Conservation (phyloP, 2,888 invertebrate species). For the Sericinus montela region DNA sequence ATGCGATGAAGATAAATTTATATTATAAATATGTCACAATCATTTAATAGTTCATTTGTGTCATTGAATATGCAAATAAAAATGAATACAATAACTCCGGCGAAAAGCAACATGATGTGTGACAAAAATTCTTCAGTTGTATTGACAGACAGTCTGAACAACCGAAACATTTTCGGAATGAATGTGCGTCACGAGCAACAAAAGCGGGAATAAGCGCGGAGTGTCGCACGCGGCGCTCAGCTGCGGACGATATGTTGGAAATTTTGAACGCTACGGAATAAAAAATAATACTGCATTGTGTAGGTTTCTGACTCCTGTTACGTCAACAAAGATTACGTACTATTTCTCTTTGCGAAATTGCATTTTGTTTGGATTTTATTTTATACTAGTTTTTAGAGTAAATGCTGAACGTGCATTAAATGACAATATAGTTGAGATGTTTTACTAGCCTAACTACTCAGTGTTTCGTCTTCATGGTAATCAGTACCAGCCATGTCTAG, state of each 20-base stretch:
- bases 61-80: not conserved
- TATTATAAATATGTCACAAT: no score
- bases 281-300: constrained; percentile 17
- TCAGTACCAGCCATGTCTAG: no score
- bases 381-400: not conserved
- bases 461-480: no score
- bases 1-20: no score
- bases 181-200: constrained; percentile 45
- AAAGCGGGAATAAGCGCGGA: constrained; percentile 43
- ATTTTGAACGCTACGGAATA: constrained; percentile 35
- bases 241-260: constrained; percentile 31
- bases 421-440: no score
- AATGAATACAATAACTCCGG: not conserved
- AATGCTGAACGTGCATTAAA: no score
- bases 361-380: not conserved
- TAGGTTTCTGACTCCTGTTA: constrained; percentile 13
- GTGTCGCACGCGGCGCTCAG: constrained; percentile 28
- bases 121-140: constrained; percentile 23
- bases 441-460: no score
- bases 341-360: not conserved
- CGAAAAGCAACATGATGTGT: constrained; percentile 9
- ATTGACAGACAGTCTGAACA: constrained; percentile 34
- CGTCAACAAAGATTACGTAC: constrained; percentile 5
- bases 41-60: not conserved
- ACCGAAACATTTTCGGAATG: constrained; percentile 54